phyloP scores from a whole-genome alignment of 2,888 invertebrate species.

The Tipula confusa region DNA sequence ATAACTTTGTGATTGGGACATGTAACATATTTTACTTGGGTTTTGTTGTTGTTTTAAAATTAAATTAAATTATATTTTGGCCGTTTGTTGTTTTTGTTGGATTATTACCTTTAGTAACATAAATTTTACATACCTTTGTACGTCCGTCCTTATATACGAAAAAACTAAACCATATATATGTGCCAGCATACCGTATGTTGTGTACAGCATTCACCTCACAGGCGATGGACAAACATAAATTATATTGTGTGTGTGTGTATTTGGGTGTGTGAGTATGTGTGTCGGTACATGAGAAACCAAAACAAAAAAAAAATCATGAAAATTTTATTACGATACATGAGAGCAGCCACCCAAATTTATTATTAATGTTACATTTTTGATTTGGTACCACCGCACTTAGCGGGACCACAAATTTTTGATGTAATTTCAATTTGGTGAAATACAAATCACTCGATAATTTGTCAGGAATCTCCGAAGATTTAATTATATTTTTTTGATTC shows the following conservation, averaged over 20 bases:
- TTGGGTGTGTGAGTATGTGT: no score
- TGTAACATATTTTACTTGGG: neutral
- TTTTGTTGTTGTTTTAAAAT: neutral
- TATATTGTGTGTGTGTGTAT: no score
- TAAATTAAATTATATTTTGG: constrained; percentile 13
- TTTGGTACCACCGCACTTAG: no score
- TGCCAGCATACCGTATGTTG: neutral
- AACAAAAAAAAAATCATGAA: neutral
- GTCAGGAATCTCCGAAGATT: neutral
- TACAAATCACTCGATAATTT: neutral
- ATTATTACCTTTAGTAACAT: neutral
- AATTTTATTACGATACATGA: neutral
- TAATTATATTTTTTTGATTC: neutral
- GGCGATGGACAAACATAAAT: neutral
- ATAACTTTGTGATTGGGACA: constrained; percentile 25
- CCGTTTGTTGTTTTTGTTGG: neutral
- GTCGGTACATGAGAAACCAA: no score
- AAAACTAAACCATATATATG: neutral
- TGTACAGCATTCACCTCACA: neutral
- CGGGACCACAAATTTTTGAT: neutral
- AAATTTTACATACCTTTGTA: neutral
- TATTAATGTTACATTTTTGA: neutral
- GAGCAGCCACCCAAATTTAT: neutral
- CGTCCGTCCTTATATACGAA: neutral
- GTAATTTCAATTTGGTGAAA: no score